phyloP scores from a whole-genome alignment of 2,888 invertebrate species.

The Lordiphosa fenestrarum region DNA sequence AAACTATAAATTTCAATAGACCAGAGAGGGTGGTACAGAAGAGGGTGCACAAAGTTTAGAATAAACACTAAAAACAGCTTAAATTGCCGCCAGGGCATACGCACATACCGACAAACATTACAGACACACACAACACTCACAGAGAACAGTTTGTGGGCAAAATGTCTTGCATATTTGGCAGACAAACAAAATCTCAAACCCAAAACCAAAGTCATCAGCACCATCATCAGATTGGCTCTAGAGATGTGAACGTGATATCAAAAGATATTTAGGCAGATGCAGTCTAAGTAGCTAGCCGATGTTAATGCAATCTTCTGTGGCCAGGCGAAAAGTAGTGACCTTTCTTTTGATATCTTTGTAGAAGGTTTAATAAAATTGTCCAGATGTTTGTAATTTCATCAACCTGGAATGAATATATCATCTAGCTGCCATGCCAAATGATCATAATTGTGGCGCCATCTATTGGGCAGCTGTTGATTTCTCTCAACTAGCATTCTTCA shows the following conservation, averaged over 20 bases:
- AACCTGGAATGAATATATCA: too few relatives aligned
- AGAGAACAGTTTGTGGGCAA: conserved; percentile 13
- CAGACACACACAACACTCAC: neutral
- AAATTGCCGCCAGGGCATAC: conserved; percentile 36
- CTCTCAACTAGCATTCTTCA: too few relatives aligned
- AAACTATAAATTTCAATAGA: conserved; percentile 59
- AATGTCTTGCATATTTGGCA: conserved; percentile 32
- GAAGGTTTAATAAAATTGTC: too few relatives aligned
- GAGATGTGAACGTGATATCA: conserved; percentile 3
- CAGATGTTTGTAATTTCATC: too few relatives aligned
- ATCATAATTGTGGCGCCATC: too few relatives aligned
- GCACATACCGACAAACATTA: conserved; percentile 15
- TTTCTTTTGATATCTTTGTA: too few relatives aligned
- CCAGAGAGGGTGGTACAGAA: conserved; percentile 11
- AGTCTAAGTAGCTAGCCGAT: too few relatives aligned
- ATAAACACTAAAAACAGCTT: conserved; percentile 56
- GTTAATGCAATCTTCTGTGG: too few relatives aligned
- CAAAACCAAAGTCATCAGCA: conserved; percentile 54
- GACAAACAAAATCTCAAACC: conserved; percentile 36
- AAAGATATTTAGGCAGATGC: too few relatives aligned
- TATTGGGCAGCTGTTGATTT: too few relatives aligned
- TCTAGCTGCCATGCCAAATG: too few relatives aligned
- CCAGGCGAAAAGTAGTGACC: too few relatives aligned
- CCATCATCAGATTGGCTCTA: conserved; percentile 6
- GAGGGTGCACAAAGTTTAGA: conserved; percentile 53